Evolutionary conservation across 2,888 invertebrate genomes (phyloP).

Genomic region (Thysanoteuthis rhombus): DNA sequence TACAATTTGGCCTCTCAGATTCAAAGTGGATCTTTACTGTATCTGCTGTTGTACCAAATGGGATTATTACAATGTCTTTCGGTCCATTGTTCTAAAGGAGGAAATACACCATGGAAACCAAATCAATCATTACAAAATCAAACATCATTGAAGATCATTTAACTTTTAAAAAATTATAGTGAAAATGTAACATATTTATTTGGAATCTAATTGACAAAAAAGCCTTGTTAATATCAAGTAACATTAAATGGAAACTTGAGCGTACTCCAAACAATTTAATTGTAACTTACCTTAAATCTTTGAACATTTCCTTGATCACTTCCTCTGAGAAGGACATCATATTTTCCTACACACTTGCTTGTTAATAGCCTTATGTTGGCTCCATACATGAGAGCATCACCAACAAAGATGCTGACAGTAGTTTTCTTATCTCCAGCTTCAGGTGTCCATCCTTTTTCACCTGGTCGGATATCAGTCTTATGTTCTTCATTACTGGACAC

Average conservation of each 20-base stretch:
- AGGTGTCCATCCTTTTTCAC: background rate
- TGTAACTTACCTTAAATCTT: background rate
- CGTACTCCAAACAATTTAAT: background rate
- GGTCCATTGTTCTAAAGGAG: background rate
- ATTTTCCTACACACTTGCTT: background rate
- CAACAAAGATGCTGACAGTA: background rate
- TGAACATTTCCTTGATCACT: background rate
- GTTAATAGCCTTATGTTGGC: background rate
- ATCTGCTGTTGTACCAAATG: conserved; percentile 13
- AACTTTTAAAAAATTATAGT: too few species aligned
- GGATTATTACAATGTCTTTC: background rate
- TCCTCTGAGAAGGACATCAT: background rate
- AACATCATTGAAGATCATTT: too few species aligned
- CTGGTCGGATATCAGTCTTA: background rate
- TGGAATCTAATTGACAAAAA: too few species aligned
- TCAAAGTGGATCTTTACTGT: conserved; percentile 13
- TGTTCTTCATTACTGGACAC: conserved; percentile 19
- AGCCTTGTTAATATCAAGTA: too few species aligned
- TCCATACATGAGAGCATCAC: conserved; percentile 12
- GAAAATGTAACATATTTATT: too few species aligned
- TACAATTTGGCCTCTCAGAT: background rate
- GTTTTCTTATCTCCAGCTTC: background rate
- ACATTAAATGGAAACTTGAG: too few species aligned
- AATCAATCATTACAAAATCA: too few species aligned
- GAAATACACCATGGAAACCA: too few species aligned